Conservation (phyloP, 2,797 vertebrate genomes). For the Urocyon cinereoargenteus region DNA sequence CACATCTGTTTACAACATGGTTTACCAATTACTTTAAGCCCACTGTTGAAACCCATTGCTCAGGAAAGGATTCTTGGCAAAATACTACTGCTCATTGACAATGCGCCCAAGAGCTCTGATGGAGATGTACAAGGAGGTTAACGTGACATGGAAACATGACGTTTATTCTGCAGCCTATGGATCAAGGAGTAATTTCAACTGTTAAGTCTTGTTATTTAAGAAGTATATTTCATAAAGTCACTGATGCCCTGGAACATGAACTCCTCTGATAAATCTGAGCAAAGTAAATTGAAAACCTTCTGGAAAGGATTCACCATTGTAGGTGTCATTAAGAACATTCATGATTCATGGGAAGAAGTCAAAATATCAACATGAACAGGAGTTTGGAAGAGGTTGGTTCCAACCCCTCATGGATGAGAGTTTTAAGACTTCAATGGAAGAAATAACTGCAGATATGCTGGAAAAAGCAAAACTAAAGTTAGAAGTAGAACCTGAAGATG, state of each 20-base stretch:
- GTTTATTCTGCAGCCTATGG: background rate
- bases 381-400: background rate
- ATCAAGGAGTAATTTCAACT: background rate
- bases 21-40: background rate
- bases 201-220: background rate
- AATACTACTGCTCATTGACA: background rate
- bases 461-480: background rate
- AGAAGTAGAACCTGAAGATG: background rate
- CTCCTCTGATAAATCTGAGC: background rate
- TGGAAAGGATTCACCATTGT: background rate
- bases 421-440: background rate
- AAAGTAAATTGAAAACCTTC: background rate
- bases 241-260: background rate
- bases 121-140: background rate
- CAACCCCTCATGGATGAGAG: background rate
- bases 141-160: background rate
- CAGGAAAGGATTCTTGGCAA: background rate
- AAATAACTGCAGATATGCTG: background rate
- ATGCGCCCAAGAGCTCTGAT: background rate
- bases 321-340: background rate
- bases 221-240: background rate
- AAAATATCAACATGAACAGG: background rate
- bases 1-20: background rate
- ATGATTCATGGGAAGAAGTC: background rate
- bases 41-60: background rate